These are phyloP conservation scores for Scaptomyza hsui DNA, from an alignment of 1,140 invertebrate genomes.

Conservation along the genomic window DNA sequence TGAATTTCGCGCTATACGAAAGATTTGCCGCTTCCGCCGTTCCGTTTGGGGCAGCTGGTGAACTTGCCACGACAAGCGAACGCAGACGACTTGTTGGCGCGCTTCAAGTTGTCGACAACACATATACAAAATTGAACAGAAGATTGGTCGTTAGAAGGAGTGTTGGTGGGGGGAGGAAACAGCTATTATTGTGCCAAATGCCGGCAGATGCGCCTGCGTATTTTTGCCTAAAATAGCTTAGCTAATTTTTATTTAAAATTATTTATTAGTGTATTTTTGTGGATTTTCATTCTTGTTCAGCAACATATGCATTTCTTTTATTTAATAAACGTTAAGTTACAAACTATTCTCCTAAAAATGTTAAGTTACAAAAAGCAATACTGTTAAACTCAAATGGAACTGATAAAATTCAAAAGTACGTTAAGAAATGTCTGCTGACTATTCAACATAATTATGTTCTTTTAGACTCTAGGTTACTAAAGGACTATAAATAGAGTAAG, in stretches of 20 bases:
- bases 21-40: constrained; percentile 41
- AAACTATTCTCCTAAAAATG: too few species aligned
- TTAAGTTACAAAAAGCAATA: not conserved
- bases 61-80: constrained; percentile 59
- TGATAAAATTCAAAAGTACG: not conserved
- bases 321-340: not conserved
- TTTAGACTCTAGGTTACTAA: not conserved
- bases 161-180: not conserved
- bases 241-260: not conserved
- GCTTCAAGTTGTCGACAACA: constrained; percentile 53
- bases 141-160: constrained; percentile 5
- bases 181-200: constrained; percentile 45
- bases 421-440: not conserved
- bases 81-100: constrained; percentile 76
- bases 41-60: constrained; percentile 33
- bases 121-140: constrained; percentile 25
- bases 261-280: not conserved
- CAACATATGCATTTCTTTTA: not conserved
- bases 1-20: constrained; percentile 44
- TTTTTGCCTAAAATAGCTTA: too few species aligned
- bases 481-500: too few species aligned
- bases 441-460: not conserved
- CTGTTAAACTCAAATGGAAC: constrained; percentile 11
- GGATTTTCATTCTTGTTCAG: not conserved
- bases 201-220: constrained; percentile 61